phyloP scores from a whole-genome alignment of 1,140 invertebrate genomes.

The Mizuhopecten yessoensis region DNA sequence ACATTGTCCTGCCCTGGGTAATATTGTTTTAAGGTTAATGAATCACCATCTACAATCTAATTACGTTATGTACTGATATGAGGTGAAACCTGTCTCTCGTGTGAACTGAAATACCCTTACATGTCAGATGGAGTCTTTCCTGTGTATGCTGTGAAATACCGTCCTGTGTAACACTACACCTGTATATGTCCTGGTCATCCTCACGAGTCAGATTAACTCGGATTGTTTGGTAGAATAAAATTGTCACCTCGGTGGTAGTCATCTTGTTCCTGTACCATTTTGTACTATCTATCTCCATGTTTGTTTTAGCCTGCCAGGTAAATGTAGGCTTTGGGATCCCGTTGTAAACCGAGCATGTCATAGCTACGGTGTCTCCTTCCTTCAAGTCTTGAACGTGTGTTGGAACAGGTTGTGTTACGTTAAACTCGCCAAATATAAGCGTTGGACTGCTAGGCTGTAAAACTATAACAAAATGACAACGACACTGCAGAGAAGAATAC shows the following conservation, averaged over 20 bases:
- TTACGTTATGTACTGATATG: too few species aligned
- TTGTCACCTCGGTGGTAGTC: background rate
- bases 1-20: too few species aligned
- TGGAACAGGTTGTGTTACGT: background rate
- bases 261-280: too few species aligned
- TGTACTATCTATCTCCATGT: too few species aligned
- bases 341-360: background rate
- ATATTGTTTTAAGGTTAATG: too few species aligned
- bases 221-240: background rate
- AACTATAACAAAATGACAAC: too few species aligned
- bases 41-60: too few species aligned
- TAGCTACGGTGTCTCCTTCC: background rate
- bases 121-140: too few species aligned
- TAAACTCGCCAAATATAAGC: background rate
- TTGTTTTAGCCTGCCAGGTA: background rate
- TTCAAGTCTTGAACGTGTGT: background rate
- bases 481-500: too few species aligned
- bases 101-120: too few species aligned
- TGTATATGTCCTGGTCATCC: background rate
- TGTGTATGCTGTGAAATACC: too few species aligned
- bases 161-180: background rate
- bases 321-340: background rate
- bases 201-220: background rate
- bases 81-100: too few species aligned
- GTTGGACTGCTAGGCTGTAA: background rate